phyloP scores from a whole-genome alignment of 2,888 invertebrate genomes.

The Cephus spinipes region DNA sequence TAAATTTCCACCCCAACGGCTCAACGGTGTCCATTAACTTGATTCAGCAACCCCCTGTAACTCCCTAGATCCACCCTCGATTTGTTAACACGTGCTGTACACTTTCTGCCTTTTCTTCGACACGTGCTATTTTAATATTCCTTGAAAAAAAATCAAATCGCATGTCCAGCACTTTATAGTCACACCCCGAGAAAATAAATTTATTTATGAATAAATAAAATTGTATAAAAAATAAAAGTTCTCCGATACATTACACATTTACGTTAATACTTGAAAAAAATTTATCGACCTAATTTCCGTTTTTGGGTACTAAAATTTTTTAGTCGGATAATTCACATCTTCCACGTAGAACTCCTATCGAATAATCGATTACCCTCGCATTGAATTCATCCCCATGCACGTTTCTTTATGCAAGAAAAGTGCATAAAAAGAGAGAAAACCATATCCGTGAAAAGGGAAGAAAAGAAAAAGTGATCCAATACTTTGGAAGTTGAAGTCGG shows the following conservation, averaged over 20 bases:
- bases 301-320: neutral
- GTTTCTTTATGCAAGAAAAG: neutral
- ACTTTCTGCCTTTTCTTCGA: conserved; percentile 57
- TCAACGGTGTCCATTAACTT: conserved; percentile 29
- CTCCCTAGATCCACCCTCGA: neutral
- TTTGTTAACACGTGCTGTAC: conserved; percentile 53
- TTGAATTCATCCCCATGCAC: neutral
- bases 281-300: neutral
- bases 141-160: neutral
- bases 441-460: neutral
- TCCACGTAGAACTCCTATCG: neutral
- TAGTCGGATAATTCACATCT: neutral
- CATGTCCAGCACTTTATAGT: neutral
- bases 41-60: conserved; percentile 15
- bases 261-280: neutral
- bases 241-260: neutral
- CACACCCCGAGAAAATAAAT: neutral
- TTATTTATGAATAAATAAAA: neutral
- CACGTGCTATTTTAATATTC: conserved; percentile 61
- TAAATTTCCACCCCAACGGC: conserved; percentile 8
- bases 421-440: neutral
- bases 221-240: neutral
- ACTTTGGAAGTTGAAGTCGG: neutral
- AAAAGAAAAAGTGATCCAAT: neutral
- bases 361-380: neutral